Base-by-base conservation (phyloP, 1,140 invertebrate genomes). In the Ceratina australensis region DNA sequence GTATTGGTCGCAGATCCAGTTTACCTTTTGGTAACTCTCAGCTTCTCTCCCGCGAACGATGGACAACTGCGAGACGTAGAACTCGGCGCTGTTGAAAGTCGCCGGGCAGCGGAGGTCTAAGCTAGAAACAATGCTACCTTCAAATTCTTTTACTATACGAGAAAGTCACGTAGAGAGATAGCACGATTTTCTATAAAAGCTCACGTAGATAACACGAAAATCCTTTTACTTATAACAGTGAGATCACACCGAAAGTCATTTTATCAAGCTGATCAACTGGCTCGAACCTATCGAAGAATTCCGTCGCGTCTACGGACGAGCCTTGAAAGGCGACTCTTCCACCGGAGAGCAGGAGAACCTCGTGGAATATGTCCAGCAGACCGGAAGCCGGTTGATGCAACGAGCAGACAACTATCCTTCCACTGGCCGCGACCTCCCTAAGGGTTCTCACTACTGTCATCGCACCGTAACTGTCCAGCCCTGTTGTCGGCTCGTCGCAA, bases 381-480 rank as follows among this genome's bases (percentile, higher is more conserved):
- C 96, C 95, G 7, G 96, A 97, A 10, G 96, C 96, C 0, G 97
- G 97, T 86, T 98, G 97, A 91, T 98, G 97, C 49, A 98, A 95
- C 0, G 96, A 96, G 84, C 96, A 96, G 24, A 98, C 94, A 13
- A 98, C 95, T 50, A 96, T 95, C 92, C 96, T 96, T 56, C 94
- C 96, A 63, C 92, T 93, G 65, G 89, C 88, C 0, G 95, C 94
- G 24, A 97, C 89, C 64, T 93, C 91, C 85, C 94, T 91, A 60
- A 98, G 92, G 0, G 95, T 94, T 72, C 94, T 93, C 8, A 97
- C 94, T 1, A 97, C 95, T 15, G 94, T 93, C 49, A 94, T 94
- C 1, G 97, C 96, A 77, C 94, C 96, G 86, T 94, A 97, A 89
- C 96, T 97, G 87, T 98, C 97, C 18, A 98, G 88, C 0, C 97